Evolutionary conservation across 2,797 vertebrate genomes (phyloP).

Genomic region (Oreochromis mossambicus): DNA sequence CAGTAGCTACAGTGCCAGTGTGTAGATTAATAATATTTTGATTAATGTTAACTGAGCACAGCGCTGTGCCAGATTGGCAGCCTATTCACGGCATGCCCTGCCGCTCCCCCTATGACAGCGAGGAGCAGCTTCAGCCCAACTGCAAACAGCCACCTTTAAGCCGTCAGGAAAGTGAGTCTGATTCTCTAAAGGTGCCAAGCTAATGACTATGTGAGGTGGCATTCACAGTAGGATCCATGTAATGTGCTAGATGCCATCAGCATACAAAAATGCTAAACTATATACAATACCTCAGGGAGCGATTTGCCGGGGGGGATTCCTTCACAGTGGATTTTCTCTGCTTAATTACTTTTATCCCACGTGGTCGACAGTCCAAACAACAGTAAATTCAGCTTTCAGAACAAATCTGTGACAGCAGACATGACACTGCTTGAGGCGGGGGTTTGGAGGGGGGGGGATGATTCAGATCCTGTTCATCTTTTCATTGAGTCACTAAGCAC

Average conservation of each 20-base stretch:
- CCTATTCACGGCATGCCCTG: neutral
- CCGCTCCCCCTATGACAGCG: neutral
- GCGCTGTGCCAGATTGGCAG: neutral
- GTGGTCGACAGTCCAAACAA: neutral
- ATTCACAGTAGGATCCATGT: neutral
- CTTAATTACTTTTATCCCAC: neutral
- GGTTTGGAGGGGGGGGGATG: neutral
- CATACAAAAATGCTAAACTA: neutral
- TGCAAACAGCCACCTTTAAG: neutral
- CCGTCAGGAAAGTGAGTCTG: neutral
- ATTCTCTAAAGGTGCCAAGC: neutral
- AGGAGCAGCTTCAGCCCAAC: neutral
- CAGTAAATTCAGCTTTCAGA: neutral
- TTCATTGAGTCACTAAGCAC: neutral
- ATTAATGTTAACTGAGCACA: neutral
- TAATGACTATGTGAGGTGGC: neutral
- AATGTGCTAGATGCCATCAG: neutral
- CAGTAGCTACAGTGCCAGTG: neutral
- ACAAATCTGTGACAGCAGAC: neutral
- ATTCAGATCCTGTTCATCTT: neutral
- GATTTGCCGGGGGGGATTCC: neutral
- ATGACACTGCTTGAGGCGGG: neutral
- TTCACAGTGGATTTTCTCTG: neutral
- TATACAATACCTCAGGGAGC: rapidly evolving
- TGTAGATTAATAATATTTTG: neutral